Conservation (phyloP, 2,888 invertebrate species). For the Ochlodes sylvanus region DNA sequence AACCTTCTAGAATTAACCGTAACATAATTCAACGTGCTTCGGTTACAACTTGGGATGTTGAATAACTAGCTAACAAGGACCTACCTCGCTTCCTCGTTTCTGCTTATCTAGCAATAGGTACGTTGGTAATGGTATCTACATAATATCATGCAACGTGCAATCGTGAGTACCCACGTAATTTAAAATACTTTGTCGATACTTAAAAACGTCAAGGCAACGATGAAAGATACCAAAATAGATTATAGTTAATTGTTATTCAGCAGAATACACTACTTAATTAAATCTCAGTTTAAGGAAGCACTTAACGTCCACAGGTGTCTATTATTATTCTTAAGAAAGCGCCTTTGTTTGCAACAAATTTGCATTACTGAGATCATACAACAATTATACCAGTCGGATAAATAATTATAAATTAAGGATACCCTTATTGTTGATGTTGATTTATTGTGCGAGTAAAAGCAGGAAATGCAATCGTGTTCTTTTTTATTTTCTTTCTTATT, state of each 20-base stretch:
- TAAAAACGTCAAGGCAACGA: constrained; percentile 1
- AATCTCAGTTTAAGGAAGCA: constrained; percentile 32
- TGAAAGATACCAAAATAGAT: constrained; percentile 26
- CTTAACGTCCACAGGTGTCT: constrained; percentile 29
- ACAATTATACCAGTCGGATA: constrained; percentile 25
- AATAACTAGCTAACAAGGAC: too few species aligned
- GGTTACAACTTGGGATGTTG: too few species aligned
- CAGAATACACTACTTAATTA: constrained; percentile 31
- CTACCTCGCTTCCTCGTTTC: too few species aligned
- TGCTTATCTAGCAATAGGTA: too few species aligned
- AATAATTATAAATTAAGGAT: constrained; percentile 1
- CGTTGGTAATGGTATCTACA: too few species aligned
- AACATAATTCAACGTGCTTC: too few species aligned
- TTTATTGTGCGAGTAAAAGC: constrained; percentile 6
- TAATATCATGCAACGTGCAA: too few species aligned
- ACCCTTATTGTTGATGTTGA: not conserved
- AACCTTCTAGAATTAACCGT: too few species aligned
- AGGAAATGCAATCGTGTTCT: not conserved
- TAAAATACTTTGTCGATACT: too few species aligned
- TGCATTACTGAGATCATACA: constrained; percentile 37
- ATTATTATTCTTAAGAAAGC: constrained; percentile 39
- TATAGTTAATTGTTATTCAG: constrained; percentile 30
- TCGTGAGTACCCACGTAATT: too few species aligned
- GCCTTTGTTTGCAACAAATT: constrained; percentile 35
- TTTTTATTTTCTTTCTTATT: too few species aligned